These are phyloP conservation scores for Andrena marginata DNA, from an alignment of 2,888 invertebrate species.

Conservation along the genomic window DNA sequence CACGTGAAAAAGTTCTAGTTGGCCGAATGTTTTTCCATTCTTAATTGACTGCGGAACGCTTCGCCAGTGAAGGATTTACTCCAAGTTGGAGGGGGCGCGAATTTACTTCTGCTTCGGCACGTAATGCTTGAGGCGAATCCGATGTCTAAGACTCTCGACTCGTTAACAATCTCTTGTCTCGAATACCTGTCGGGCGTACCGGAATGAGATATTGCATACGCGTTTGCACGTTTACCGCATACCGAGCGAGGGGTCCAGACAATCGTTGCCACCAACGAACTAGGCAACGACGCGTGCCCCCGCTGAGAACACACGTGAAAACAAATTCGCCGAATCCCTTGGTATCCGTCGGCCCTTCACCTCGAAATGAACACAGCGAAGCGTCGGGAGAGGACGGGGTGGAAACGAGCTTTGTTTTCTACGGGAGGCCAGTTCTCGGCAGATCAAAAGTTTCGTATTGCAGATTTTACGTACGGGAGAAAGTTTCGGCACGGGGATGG, in stretches of 20 bases:
- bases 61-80: background rate
- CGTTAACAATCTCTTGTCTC: conserved; percentile 40
- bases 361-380: background rate
- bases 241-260: background rate
- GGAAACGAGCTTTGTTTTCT: background rate
- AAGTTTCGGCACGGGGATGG: background rate
- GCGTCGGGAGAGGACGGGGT: background rate
- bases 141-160: conserved; percentile 20
- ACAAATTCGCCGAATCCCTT: conserved; percentile 2
- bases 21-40: no score
- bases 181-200: conserved; percentile 8
- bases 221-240: conserved; percentile 10
- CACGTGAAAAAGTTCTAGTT: no score
- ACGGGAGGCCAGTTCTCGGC: background rate
- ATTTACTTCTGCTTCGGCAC: background rate
- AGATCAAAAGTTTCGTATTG: conserved; percentile 20
- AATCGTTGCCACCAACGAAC: conserved; percentile 9
- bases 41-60: no score
- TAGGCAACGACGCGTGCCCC: conserved; percentile 2
- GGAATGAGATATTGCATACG: conserved; percentile 21
- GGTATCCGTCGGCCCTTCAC: background rate
- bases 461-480: background rate
- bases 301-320: conserved; percentile 3
- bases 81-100: background rate
- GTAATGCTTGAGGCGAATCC: conserved; percentile 7